phyloP scores from a whole-genome alignment of 2,797 vertebrate species.

The Diceros bicornis region DNA sequence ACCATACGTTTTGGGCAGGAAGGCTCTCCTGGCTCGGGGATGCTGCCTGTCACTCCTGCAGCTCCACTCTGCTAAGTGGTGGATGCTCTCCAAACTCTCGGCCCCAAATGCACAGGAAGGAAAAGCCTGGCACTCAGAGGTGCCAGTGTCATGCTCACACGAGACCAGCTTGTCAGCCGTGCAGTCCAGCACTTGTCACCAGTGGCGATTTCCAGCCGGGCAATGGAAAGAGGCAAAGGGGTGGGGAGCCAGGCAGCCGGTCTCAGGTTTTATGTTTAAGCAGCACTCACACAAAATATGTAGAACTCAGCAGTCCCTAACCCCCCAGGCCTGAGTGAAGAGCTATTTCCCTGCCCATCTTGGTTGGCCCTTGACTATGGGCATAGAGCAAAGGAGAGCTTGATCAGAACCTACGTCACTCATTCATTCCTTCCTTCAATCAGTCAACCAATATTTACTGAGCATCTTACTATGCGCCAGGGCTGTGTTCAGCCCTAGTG shows the following conservation, averaged over 20 bases:
- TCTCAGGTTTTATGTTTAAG: not conserved
- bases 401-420: not conserved
- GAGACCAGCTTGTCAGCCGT: not conserved
- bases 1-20: conserved; percentile 62
- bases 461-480: not conserved
- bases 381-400: not conserved
- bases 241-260: not conserved
- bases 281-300: not conserved
- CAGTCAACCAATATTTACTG: not conserved
- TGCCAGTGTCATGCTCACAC: not conserved
- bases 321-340: not conserved
- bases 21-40: not conserved
- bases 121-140: not conserved
- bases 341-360: not conserved
- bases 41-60: conserved; percentile 20
- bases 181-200: not conserved
- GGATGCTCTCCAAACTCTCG: conserved; percentile 54
- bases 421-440: not conserved
- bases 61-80: conserved; percentile 55
- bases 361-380: not conserved
- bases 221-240: not conserved
- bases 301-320: not conserved
- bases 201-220: not conserved
- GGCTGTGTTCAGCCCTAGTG: not conserved
- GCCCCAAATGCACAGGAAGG: conserved; percentile 10